These are phyloP conservation scores for Mya arenaria DNA, from an alignment of 1,140 invertebrate genomes.

Conservation along the genomic window DNA sequence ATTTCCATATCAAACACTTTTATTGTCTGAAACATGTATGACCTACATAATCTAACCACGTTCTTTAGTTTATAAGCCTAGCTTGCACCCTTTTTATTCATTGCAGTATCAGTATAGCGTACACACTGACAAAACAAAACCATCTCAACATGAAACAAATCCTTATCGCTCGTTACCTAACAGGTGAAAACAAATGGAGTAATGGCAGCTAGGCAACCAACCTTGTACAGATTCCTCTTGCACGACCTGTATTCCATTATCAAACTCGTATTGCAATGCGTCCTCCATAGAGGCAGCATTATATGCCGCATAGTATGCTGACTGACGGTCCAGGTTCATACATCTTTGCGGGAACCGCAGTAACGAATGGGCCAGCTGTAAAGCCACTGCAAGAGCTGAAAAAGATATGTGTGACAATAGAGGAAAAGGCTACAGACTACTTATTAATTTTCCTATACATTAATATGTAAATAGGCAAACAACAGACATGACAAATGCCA, in stretches of 20 bases:
- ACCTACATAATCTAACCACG: neutral
- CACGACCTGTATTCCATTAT: slow-evolving; percentile 85
- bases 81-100: neutral
- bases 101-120: neutral
- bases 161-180: neutral
- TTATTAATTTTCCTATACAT: too few species aligned
- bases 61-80: neutral
- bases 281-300: slow-evolving; percentile 84
- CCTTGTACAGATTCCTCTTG: slow-evolving; percentile 81
- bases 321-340: slow-evolving; percentile 88
- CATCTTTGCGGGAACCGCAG: slow-evolving; percentile 91
- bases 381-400: slow-evolving; percentile 87
- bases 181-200: neutral
- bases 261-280: slow-evolving; percentile 87
- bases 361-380: slow-evolving; percentile 88
- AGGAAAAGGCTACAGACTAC: too few species aligned
- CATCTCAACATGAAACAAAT: neutral
- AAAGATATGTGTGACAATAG: too few species aligned
- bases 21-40: too few species aligned
- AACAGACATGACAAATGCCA: too few species aligned
- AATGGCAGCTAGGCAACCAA: slow-evolving; percentile 37
- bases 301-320: slow-evolving; percentile 84
- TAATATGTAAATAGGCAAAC: too few species aligned
- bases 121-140: neutral
- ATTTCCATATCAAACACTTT: too few species aligned